Base-by-base conservation (phyloP, 2,113 vertebrate genomes). In the Cyrtonyx montezumae region DNA sequence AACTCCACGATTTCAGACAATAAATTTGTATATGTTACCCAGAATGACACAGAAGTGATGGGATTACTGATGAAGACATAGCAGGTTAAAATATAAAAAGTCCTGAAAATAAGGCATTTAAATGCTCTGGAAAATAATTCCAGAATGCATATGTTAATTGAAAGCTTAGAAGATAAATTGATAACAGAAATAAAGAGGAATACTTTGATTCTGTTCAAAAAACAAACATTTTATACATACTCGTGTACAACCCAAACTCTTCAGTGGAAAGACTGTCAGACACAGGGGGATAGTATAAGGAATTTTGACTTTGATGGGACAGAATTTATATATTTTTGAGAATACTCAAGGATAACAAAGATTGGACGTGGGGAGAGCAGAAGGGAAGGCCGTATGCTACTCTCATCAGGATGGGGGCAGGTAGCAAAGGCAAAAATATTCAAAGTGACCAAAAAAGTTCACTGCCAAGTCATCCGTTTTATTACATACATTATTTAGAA, bases 341-440 rank as follows among this genome's bases (percentile, higher is more conserved):
- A 6, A 73, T n/a, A 6, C 8, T 37, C 13, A 23, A n/a, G 3
- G 3, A 5, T 74, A 80, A 40, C 43, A 92, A 86, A 66, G 36
- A 55, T 18, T 5, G 6, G 1, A 13, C 14, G 0, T 0, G 22
- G 32, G 37, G 6, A 1, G 11, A 4, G 13, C 9, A 76, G 48
- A 67, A 19, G 10, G 3, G 11, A 84, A 49, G 9, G 55, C 13
- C 48, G 55, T 14, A 32, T 86, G 36, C 9, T 63, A 45, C 3
- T 17, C 10, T 17, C 10, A 40, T 40, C 25, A 63, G 61, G 16
- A 17, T 26, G 25, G 36, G 23, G 20, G 20, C 55, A 56, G 61
- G 36, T 28, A 10, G 36, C 61, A 40, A 17, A 40, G 61, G 36
- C 61, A 63, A 16, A 63, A 63, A 62, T 3, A 26, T 78, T 37